Evolutionary conservation across 1,140 invertebrate species (phyloP), one percentile per base, ranked within the genome.

Genomic region (Neotoxoptera formosana): DNA sequence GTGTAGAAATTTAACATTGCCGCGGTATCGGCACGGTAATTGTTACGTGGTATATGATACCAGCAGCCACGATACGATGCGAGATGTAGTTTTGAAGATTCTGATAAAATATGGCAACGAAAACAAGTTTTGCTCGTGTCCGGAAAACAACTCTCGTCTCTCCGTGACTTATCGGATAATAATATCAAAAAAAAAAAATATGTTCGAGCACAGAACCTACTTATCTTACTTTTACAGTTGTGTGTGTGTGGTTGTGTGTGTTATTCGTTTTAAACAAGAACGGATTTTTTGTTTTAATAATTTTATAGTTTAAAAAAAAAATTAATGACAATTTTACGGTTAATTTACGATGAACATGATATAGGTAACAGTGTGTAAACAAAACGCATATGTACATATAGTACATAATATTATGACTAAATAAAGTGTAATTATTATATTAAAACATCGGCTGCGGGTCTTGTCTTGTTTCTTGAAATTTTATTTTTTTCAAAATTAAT

Each of bases 141-240:
- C 88, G n/a, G 86, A 87, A 51, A 51, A 48, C 86, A 36, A 76
- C 30, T 76, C 60, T 67, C 30, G 88, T n/a, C n/a, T 89, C 34
- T 89, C 14, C 23, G 88, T 89, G 88, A 89, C 51, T 89, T 89
- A 89, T 89, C 87, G 21, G 34, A 89, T 23, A 56, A 56, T 89
- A 11, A 53, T 89, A 89, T 56, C 87, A 89, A 89, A 89, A 67
- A 53, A 53, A 89, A 7, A 0, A 36, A n/a, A n/a, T n/a, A n/a
- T n/a, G n/a, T n/a, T 36, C n/a, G 23, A 89, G 20, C 60, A 76
- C 3, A n/a, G 30, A 76, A 76, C 14, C 14, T 34, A n/a, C 30
- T 67, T 7, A n/a, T 67, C 11, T 17, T 3, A 67, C 60, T 67
- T n/a, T n/a, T 67, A 67, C 30, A 53, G 51, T 53, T 53, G 20